Evolutionary conservation across 1,140 invertebrate genomes (phyloP).

Genomic region (Elymnias hypermnestra): DNA sequence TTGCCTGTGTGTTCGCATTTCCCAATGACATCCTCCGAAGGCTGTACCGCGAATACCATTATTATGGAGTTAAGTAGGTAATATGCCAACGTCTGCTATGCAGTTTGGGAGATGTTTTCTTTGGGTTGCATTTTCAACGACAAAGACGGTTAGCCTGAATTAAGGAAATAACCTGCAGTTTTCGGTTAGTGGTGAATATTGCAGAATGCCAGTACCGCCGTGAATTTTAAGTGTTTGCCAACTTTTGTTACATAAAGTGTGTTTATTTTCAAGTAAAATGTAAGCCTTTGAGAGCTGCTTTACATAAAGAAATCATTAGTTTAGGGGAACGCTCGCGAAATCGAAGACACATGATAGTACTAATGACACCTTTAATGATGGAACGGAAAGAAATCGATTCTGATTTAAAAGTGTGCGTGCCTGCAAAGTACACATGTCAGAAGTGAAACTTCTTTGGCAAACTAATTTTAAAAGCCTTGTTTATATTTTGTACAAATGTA

Average conservation of each 20-base stretch:
- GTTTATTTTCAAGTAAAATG: neutral
- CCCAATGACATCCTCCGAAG: slow-evolving; percentile 10
- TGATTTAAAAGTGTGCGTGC: too few species aligned
- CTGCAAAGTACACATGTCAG: too few species aligned
- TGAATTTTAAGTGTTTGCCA: slow-evolving; percentile 3
- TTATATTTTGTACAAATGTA: too few species aligned
- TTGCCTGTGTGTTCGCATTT: neutral
- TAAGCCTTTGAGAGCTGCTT: too few species aligned
- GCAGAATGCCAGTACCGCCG: slow-evolving; percentile 5
- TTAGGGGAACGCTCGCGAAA: too few species aligned
- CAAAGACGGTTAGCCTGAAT: slow-evolving; percentile 22
- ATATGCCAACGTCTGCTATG: slow-evolving; percentile 25
- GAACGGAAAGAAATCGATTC: too few species aligned
- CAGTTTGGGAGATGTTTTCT: slow-evolving; percentile 23
- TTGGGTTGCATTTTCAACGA: slow-evolving; percentile 25
- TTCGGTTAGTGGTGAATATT: slow-evolving; percentile 22
- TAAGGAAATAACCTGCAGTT: slow-evolving; percentile 22
- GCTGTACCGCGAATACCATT: slow-evolving; percentile 26
- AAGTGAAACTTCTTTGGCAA: too few species aligned
- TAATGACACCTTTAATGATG: too few species aligned
- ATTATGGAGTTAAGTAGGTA: slow-evolving; percentile 29
- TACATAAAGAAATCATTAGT: too few species aligned
- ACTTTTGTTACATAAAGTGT: neutral
- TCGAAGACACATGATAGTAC: too few species aligned
- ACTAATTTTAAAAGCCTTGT: too few species aligned